A percentile compares a stretch with the other conserved stretches of the same genome.
phyloP scores from a whole-genome alignment of 2,888 invertebrate genomes.

The Alviniconcha strummeri region DNA sequence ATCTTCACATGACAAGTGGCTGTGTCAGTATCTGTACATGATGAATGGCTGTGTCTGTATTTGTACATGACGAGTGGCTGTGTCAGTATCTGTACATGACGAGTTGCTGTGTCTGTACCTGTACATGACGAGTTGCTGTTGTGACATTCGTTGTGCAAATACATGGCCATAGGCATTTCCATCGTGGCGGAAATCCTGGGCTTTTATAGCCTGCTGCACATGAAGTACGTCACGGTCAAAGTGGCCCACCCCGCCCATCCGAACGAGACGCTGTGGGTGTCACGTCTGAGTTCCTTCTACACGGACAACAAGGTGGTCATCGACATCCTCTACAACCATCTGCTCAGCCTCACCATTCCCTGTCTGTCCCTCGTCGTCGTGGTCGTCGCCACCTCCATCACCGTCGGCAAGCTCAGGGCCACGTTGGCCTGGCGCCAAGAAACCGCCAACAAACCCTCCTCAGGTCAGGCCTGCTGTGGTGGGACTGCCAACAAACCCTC shows the following conservation, averaged over 20 bases:
- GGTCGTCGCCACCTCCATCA: constrained; percentile 17
- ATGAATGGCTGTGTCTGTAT: too few species aligned
- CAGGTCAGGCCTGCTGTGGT: too few species aligned
- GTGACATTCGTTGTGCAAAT: too few species aligned
- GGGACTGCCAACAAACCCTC: too few species aligned
- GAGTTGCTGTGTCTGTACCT: too few species aligned
- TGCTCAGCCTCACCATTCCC: constrained; percentile 8
- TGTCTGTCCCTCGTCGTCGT: constrained; percentile 8
- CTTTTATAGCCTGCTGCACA: constrained; percentile 23
- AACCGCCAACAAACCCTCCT: background rate
- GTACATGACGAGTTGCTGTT: too few species aligned
- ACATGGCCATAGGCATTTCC: constrained; percentile 22
- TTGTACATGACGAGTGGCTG: too few species aligned
- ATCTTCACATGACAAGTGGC: too few species aligned
- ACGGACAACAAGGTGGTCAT: background rate
- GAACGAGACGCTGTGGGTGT: background rate
- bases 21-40: too few species aligned
- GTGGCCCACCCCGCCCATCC: too few species aligned
- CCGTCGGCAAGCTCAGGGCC: background rate
- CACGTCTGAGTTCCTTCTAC: constrained; percentile 8
- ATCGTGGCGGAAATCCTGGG: constrained; percentile 24
- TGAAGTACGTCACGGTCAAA: too few species aligned
- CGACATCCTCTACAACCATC: constrained; percentile 19
- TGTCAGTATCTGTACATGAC: too few species aligned
- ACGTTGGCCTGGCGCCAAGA: background rate